Evolutionary conservation across 2,113 vertebrate genomes (phyloP).

Genomic region (Tychaedon coryphoeus): DNA sequence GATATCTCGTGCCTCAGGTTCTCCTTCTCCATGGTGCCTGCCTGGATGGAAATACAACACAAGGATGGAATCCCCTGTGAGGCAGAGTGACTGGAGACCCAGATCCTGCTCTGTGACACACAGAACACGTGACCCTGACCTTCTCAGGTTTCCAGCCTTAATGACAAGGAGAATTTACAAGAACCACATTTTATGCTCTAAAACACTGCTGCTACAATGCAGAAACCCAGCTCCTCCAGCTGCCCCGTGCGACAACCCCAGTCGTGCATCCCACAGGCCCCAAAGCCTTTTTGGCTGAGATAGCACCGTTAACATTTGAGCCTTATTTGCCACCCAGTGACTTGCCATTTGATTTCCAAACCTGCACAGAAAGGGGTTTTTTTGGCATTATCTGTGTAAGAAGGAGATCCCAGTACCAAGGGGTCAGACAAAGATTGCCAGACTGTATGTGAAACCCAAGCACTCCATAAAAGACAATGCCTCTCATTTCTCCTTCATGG

Average conservation of each 20-base stretch:
- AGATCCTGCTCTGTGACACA: background rate
- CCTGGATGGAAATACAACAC: rapidly evolving
- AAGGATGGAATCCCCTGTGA: background rate
- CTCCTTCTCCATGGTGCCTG: background rate
- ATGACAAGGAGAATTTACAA: background rate
- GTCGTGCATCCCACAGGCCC: rapidly evolving
- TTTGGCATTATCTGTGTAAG: background rate
- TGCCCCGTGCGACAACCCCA: rapidly evolving
- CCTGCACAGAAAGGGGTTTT: background rate
- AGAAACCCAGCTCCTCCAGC: background rate
- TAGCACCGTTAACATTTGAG: rapidly evolving
- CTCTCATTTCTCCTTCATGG: background rate
- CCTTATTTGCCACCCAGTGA: background rate
- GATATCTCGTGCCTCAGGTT: background rate
- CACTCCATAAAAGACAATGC: background rate
- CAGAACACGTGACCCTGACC: rapidly evolving
- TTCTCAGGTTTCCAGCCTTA: background rate
- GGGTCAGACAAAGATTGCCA: background rate
- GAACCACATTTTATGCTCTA: no score
- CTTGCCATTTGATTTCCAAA: background rate
- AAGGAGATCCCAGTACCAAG: background rate
- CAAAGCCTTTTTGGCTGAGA: background rate
- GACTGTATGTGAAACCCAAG: background rate
- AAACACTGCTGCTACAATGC: rapidly evolving
- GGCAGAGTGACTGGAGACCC: background rate